These are phyloP conservation scores for Mobula birostris DNA, from an alignment of 2,113 vertebrate genomes.

Conservation along the genomic window DNA sequence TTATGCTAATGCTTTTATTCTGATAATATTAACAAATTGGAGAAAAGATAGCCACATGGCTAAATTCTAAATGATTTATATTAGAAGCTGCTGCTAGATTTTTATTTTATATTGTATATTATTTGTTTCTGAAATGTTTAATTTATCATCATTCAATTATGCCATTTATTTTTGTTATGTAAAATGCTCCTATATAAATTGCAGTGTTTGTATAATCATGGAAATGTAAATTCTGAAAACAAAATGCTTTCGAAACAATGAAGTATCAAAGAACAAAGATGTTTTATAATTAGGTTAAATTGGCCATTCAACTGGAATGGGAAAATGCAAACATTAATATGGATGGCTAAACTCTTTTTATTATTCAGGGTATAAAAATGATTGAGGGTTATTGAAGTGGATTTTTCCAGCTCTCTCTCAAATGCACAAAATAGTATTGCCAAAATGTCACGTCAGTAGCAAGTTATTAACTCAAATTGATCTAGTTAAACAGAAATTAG, in stretches of 20 bases:
- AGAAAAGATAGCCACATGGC: neutral
- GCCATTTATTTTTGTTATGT: neutral
- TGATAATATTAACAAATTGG: neutral
- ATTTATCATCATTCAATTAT: neutral
- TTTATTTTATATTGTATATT: neutral
- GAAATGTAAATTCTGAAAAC: neutral
- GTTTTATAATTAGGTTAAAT: constrained; percentile 31
- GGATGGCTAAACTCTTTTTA: neutral
- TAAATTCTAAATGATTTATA: neutral
- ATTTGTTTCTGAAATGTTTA: neutral
- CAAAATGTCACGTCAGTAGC: neutral
- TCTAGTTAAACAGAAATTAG: neutral
- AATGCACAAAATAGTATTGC: neutral
- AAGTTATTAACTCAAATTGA: neutral
- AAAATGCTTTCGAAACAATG: neutral
- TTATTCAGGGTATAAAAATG: constrained; percentile 17
- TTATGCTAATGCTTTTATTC: neutral
- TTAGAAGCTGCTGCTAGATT: neutral
- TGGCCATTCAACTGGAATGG: constrained; percentile 14
- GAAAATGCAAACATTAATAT: constrained; percentile 11
- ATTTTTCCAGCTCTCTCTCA: constrained; percentile 27
- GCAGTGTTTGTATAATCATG: neutral
- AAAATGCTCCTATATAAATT: neutral
- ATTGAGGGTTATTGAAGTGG: constrained; percentile 31
- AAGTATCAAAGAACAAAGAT: constrained; percentile 27